Conservation (phyloP, 2,888 invertebrate species). For the Dynastes hyllus region DNA sequence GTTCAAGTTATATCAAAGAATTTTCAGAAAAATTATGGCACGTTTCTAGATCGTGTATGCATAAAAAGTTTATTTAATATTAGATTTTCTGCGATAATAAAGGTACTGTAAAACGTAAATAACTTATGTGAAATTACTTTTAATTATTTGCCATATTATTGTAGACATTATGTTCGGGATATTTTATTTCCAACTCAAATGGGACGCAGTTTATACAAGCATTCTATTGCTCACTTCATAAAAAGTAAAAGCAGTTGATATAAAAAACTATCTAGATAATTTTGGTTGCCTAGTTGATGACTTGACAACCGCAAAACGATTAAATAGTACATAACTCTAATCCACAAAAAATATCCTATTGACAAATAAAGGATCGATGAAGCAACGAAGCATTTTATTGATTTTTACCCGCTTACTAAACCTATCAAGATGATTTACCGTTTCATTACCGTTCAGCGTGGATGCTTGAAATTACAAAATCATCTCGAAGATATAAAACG, state of each 20-base stretch:
- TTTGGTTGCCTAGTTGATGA: slow-evolving; percentile 29
- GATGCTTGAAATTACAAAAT: slow-evolving; percentile 26
- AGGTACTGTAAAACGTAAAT: no score
- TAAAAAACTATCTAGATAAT: slow-evolving; percentile 22
- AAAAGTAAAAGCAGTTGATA: neutral
- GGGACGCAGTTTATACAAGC: no score
- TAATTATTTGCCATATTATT: no score
- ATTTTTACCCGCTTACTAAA: slow-evolving; percentile 24
- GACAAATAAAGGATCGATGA: slow-evolving; percentile 12
- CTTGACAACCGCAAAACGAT: slow-evolving; percentile 30
- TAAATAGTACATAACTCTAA: neutral
- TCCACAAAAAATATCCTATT: slow-evolving; percentile 17
- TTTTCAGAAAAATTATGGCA: no score
- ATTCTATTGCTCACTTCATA: no score
- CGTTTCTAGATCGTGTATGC: no score
- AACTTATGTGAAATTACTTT: no score
- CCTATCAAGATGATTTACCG: slow-evolving; percentile 18
- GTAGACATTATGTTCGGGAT: no score
- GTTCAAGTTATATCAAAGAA: no score
- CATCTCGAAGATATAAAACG: slow-evolving; percentile 12
- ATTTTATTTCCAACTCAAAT: no score
- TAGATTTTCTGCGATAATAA: no score
- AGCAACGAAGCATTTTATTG: slow-evolving; percentile 34
- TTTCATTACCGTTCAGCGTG: slow-evolving; percentile 32
- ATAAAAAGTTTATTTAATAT: no score